phyloP scores from a whole-genome alignment of 1,140 invertebrate genomes.

The Carposina sasakii region DNA sequence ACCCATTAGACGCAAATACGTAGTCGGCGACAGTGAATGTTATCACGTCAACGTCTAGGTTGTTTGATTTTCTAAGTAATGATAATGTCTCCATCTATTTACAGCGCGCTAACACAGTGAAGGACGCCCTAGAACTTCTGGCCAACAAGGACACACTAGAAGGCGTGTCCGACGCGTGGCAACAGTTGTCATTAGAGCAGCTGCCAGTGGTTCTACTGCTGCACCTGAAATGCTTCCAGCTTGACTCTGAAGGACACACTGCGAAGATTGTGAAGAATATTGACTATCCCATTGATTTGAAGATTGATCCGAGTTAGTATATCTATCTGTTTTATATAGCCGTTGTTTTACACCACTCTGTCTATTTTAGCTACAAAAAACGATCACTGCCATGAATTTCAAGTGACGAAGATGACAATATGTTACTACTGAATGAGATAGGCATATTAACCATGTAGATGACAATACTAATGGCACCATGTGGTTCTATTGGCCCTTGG shows the following conservation, averaged over 20 bases:
- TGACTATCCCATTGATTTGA: conserved; percentile 90
- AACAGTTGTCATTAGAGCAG: conserved; percentile 89
- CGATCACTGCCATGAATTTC: no score
- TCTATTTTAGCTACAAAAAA: no score
- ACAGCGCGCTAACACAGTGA: conserved; percentile 87
- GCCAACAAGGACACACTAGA: conserved; percentile 88
- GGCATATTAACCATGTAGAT: no score
- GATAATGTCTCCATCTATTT: conserved; percentile 33
- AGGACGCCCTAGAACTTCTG: conserved; percentile 88
- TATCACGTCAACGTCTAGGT: no score
- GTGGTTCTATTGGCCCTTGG: no score
- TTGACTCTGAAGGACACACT: conserved; percentile 86
- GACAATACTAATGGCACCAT: no score
- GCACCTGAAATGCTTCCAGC: conserved; percentile 92
- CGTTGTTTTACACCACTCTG: conserved; percentile 10
- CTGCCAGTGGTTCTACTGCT: conserved; percentile 89
- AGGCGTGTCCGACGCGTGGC: conserved; percentile 87
- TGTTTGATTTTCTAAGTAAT: background rate
- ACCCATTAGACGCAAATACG: no score
- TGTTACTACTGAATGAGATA: no score
- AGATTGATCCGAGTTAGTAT: conserved; percentile 89
- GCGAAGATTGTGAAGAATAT: conserved; percentile 92
- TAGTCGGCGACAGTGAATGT: no score
- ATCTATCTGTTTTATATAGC: conserved; percentile 12
- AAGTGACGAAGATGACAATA: no score